phyloP scores from a whole-genome alignment of 2,113 vertebrate genomes.

The Poeciliopsis turrubarensis region DNA sequence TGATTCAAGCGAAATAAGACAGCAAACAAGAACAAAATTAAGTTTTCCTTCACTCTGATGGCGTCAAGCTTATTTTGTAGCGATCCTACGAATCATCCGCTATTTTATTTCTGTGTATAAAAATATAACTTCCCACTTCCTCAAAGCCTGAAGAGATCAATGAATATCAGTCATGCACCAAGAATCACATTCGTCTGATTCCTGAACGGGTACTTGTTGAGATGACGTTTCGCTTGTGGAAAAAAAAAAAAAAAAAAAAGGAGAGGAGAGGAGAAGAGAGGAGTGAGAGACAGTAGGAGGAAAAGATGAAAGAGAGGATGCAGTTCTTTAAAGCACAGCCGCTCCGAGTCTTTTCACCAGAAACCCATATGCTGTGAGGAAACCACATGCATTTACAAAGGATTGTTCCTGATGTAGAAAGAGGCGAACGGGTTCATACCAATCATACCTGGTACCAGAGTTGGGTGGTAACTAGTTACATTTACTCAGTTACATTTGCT shows the following conservation, averaged over 20 bases:
- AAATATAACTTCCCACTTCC: background rate
- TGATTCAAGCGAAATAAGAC: no score
- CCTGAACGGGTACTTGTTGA: slow-evolving; percentile 13
- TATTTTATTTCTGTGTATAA: no score
- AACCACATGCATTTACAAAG: slow-evolving; percentile 73
- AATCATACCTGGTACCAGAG: no score
- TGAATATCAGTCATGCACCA: background rate
- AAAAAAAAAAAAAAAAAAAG: slow-evolving; percentile 9
- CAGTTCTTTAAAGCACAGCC: slow-evolving; percentile 50
- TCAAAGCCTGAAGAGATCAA: background rate
- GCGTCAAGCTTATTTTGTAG: no score
- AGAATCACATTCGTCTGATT: background rate
- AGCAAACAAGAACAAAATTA: no score
- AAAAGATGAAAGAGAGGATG: slow-evolving; percentile 28
- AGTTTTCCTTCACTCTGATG: no score
- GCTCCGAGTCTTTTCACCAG: slow-evolving; percentile 62
- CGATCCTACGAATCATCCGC: no score
- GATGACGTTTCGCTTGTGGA: slow-evolving; percentile 28
- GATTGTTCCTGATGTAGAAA: slow-evolving; percentile 68
- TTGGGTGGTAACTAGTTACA: no score
- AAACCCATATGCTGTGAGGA: slow-evolving; percentile 78
- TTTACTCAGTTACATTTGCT: no score
- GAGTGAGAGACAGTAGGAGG: slow-evolving; percentile 19
- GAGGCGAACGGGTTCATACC: slow-evolving; percentile 35
- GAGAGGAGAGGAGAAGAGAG: slow-evolving; percentile 31